phyloP scores from a whole-genome alignment of 2,113 vertebrate species.

The Pluvianellus socialis region DNA sequence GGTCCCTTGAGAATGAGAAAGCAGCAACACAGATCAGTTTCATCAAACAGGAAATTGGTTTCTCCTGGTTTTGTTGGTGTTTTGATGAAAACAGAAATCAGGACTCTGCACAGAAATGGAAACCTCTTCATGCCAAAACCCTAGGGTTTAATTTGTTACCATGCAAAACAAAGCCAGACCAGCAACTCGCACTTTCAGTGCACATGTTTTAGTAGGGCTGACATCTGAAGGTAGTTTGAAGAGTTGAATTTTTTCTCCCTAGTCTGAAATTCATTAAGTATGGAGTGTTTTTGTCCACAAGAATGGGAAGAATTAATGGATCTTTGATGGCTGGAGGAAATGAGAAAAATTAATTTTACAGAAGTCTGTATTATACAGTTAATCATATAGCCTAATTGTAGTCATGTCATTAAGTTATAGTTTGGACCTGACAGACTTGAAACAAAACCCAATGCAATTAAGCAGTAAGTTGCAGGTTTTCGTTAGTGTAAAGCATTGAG shows the following conservation, averaged over 20 bases:
- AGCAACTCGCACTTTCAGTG: background rate
- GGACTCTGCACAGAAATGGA: background rate
- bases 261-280: background rate
- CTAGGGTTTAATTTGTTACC: constrained; percentile 7
- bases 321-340: accelerated
- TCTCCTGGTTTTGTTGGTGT: background rate
- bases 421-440: background rate
- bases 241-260: background rate
- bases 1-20: background rate
- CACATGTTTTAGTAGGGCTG: background rate
- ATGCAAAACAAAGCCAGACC: constrained; percentile 13
- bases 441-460: background rate
- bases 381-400: background rate
- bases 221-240: background rate
- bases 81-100: constrained; percentile 13
- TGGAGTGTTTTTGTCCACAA: background rate
- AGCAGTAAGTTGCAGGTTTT: background rate
- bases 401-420: background rate
- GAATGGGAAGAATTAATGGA: background rate
- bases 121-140: background rate
- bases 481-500: background rate
- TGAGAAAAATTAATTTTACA: background rate
- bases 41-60: background rate
- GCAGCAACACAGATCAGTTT: background rate
- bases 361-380: background rate